These are phyloP conservation scores for Leptodactylus fuscus DNA, from an alignment of 2,113 vertebrate genomes.

Conservation along the genomic window DNA sequence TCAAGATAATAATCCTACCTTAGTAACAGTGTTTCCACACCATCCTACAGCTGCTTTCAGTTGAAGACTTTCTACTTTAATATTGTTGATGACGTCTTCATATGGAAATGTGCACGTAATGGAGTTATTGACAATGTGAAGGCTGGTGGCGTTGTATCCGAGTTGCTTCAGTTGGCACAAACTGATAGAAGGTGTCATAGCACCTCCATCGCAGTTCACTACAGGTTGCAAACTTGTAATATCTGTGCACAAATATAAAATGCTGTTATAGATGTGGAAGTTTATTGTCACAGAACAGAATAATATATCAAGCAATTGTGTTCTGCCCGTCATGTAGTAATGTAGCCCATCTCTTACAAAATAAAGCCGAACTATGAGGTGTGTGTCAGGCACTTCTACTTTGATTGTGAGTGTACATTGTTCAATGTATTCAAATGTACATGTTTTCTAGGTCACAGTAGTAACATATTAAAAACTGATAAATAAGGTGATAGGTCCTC, in stretches of 20 bases:
- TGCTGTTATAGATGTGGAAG: too few species aligned
- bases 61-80: not conserved
- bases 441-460: too few species aligned
- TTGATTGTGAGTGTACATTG: too few species aligned
- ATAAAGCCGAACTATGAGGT: too few species aligned
- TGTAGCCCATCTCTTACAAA: too few species aligned
- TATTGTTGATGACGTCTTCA: not conserved
- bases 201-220: not conserved
- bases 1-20: not conserved
- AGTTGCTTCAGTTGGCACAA: not conserved
- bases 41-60: not conserved
- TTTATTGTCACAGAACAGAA: too few species aligned
- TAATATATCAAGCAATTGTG: too few species aligned
- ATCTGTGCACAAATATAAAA: not conserved
- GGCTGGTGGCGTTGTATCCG: not conserved
- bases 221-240: not conserved
- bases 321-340: too few species aligned
- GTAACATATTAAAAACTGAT: too few species aligned
- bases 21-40: slow-evolving; percentile 23
- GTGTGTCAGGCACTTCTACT: too few species aligned
- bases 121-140: not conserved
- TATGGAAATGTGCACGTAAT: not conserved
- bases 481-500: too few species aligned
- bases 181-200: slow-evolving; percentile 24
- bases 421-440: too few species aligned